A percentile compares a stretch with the other conserved stretches of the same genome.
Evolutionary conservation across 2,113 vertebrate species (phyloP).

Genomic region (Myrmophylax atrothorax): DNA sequence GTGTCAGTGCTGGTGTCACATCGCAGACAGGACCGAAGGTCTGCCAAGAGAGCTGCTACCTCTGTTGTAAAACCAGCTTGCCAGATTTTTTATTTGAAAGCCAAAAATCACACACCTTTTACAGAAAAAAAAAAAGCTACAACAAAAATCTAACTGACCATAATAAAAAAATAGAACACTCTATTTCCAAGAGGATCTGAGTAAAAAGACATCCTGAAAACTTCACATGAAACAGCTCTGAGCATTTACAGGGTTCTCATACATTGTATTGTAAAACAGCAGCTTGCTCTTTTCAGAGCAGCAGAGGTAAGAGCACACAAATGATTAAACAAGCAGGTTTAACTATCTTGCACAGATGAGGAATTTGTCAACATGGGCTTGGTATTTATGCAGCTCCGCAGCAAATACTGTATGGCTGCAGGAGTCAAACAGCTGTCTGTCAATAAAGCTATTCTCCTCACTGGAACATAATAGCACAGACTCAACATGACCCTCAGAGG

Average conservation of each 20-base stretch:
- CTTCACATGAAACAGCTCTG: background rate
- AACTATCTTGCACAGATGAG: constrained; percentile 10
- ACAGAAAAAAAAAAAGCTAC: background rate
- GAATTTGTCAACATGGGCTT: constrained; percentile 58
- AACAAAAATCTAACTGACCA: background rate
- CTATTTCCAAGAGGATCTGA: background rate
- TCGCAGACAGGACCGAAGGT: background rate
- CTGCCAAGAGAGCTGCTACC: background rate
- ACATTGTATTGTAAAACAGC: background rate
- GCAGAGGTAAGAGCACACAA: constrained; percentile 22
- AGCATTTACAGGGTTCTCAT: background rate
- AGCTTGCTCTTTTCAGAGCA: background rate
- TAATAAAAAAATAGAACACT: background rate
- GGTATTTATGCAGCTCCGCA: constrained; percentile 12
- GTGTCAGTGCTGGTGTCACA: background rate
- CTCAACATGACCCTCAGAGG: constrained; percentile 59
- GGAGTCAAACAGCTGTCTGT: constrained; percentile 60
- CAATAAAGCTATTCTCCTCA: constrained; percentile 28
- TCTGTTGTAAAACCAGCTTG: background rate
- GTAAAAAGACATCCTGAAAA: background rate
- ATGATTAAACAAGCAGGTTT: constrained; percentile 64
- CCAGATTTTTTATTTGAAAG: background rate
- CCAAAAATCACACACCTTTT: background rate
- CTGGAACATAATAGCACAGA: constrained; percentile 47
- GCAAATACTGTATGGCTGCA: background rate